Percentiles rank a stretch among this genome's conserved stretches.
These are phyloP conservation scores for Pangasius krempfi DNA, from an alignment of 2,797 vertebrate species.

Conservation along the genomic window DNA sequence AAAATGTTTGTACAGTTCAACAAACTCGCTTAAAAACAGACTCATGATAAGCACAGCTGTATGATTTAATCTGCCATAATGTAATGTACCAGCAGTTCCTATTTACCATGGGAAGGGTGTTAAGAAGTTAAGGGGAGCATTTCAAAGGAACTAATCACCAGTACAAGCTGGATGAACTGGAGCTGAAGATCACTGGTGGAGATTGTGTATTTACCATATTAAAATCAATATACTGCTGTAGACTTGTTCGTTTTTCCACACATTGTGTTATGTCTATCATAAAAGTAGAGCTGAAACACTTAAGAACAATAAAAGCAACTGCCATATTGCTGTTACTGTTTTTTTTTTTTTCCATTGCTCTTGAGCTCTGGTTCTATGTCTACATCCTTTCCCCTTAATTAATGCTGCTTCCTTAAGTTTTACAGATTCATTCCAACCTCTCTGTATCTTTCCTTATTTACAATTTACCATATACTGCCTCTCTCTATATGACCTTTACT, in stretches of 20 bases:
- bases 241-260: neutral
- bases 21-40: conserved; percentile 33
- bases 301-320: neutral
- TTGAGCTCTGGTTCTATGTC: neutral
- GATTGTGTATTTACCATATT: neutral
- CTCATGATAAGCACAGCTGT: conserved; percentile 35
- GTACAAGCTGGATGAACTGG: neutral
- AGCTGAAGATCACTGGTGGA: neutral
- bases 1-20: conserved; percentile 25
- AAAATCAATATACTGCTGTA: neutral
- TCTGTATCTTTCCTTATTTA: neutral
- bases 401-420: neutral
- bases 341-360: neutral
- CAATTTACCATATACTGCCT: conserved; percentile 27
- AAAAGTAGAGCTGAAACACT: neutral
- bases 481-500: conserved; percentile 25
- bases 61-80: conserved; percentile 22
- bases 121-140: neutral
- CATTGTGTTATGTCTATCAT: neutral
- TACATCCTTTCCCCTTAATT: neutral
- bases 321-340: neutral
- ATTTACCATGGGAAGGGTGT: conserved; percentile 10
- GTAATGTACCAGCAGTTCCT: conserved; percentile 2
- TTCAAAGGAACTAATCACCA: conserved; percentile 10
- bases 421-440: neutral